Percentiles rank a stretch among this genome's conserved stretches.
These are phyloP conservation scores for Cinara cedri DNA, from an alignment of 2,888 invertebrate species.

Conservation along the genomic window DNA sequence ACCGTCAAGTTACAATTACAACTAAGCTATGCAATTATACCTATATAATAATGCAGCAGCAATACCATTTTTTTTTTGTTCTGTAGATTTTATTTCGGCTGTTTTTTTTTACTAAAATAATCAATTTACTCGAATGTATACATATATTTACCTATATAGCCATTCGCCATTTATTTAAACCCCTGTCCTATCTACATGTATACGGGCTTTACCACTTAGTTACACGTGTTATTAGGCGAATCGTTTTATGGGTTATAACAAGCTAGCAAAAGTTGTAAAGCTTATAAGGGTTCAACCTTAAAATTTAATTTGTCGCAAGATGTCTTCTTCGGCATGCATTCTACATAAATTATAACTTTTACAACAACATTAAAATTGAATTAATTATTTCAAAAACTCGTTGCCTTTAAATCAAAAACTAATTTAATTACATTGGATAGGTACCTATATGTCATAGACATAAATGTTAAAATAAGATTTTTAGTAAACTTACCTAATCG, in stretches of 20 bases:
- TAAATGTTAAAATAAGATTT: no score
- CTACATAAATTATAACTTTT: conserved; percentile 44
- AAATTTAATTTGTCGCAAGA: conserved; percentile 28
- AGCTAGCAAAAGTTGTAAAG: conserved; percentile 8
- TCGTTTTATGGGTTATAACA: conserved; percentile 30
- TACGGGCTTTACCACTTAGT: neutral
- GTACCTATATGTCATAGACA: no score
- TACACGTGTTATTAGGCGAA: conserved; percentile 16
- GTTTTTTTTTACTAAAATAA: no score
- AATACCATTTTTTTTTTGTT: no score
- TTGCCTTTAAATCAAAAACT: neutral
- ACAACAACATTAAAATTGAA: conserved; percentile 22
- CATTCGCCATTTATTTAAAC: neutral
- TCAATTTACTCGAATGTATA: no score
- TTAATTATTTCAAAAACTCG: conserved; percentile 21
- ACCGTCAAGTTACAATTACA: no score
- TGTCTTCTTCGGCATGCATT: conserved; percentile 14
- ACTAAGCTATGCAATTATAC: no score
- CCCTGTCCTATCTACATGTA: neutral
- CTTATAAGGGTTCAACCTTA: conserved; percentile 19
- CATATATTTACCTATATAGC: no score
- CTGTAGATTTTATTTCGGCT: no score
- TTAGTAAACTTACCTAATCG: no score
- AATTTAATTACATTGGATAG: neutral
- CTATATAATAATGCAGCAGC: no score